phyloP scores from a whole-genome alignment of 2,113 vertebrate species.

The Tympanuchus pallidicinctus region DNA sequence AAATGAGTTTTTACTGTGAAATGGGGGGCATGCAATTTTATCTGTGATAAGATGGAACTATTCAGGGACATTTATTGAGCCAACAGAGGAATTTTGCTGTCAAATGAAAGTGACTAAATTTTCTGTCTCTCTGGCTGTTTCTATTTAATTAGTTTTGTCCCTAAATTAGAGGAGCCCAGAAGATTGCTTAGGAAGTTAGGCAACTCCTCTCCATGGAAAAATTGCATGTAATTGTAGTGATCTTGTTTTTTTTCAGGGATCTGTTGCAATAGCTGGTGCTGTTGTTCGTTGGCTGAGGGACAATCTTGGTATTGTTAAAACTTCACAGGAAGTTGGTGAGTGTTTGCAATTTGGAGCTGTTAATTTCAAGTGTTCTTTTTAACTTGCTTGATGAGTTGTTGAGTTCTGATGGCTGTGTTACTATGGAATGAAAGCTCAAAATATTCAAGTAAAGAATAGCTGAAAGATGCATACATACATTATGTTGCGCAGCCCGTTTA shows the following conservation, averaged over 20 bases:
- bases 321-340: slow-evolving; percentile 89
- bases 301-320: slow-evolving; percentile 92
- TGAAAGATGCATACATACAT: not conserved
- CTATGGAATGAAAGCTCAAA: not conserved
- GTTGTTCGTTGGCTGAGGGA: slow-evolving; percentile 95
- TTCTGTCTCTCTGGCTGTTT: not conserved
- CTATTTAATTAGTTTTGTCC: not conserved
- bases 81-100: not conserved
- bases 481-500: not conserved
- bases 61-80: not conserved
- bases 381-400: not conserved
- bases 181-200: not conserved
- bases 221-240: not conserved
- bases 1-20: not conserved
- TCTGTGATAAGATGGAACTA: not conserved
- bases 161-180: not conserved
- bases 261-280: slow-evolving; percentile 96
- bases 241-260: slow-evolving; percentile 83
- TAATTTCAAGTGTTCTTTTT: not conserved
- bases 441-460: not conserved
- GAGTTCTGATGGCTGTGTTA: not conserved
- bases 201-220: not conserved
- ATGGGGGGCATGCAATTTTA: not conserved
- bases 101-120: not conserved
- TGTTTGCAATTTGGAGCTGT: not conserved